phyloP scores from a whole-genome alignment of 2,113 vertebrate genomes.

The Tupaia chinensis region DNA sequence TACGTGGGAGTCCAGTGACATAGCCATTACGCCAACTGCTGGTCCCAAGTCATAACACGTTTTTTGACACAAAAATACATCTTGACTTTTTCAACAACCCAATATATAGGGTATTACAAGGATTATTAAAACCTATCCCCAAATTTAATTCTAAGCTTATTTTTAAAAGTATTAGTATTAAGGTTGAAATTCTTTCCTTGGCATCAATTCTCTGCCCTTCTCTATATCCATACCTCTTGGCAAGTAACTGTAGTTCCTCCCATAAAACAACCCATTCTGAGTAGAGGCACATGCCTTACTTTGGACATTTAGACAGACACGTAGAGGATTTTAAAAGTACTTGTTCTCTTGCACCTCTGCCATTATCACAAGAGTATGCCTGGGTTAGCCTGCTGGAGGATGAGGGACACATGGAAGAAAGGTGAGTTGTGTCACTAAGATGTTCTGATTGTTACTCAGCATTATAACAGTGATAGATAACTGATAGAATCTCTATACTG shows the following conservation, averaged over 20 bases:
- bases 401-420: neutral
- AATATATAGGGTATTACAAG: neutral
- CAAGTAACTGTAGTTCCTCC: neutral
- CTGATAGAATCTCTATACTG: neutral
- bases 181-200: neutral
- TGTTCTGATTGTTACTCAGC: neutral
- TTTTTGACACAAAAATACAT: no score
- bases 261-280: neutral
- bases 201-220: neutral
- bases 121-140: neutral
- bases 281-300: neutral
- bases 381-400: neutral
- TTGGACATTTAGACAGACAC: neutral
- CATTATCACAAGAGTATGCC: neutral
- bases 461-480: neutral
- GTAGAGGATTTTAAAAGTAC: neutral
- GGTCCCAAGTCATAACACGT: no score
- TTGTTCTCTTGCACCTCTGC: neutral
- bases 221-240: neutral
- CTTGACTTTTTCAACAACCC: no score
- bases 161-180: neutral
- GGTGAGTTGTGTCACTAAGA: neutral
- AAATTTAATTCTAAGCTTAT: conserved; percentile 31
- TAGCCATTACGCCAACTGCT: no score
- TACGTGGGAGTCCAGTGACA: no score